phyloP scores from a whole-genome alignment of 2,113 vertebrate species.

The Podiceps cristatus region DNA sequence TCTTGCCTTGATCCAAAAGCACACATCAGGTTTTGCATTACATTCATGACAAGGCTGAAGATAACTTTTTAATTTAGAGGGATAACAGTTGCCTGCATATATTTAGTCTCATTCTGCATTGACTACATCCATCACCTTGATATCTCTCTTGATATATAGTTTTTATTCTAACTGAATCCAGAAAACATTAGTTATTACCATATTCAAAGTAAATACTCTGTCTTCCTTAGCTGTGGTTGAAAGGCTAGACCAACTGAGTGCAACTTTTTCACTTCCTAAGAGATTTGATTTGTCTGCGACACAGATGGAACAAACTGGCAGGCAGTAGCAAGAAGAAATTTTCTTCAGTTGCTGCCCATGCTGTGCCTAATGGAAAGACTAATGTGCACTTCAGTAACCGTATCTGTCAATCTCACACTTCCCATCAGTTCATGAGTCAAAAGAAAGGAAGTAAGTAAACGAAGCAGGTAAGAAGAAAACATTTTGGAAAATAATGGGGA shows the following conservation, averaged over 20 bases:
- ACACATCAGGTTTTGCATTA: background rate
- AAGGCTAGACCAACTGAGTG: background rate
- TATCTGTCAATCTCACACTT: background rate
- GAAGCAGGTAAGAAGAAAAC: background rate
- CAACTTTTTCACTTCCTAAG: background rate
- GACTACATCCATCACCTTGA: background rate
- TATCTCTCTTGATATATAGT: background rate
- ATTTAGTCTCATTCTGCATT: background rate
- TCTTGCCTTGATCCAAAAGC: background rate
- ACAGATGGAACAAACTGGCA: background rate
- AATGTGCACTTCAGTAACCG: background rate
- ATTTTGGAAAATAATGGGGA: background rate
- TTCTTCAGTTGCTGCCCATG: background rate
- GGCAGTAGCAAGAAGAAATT: background rate
- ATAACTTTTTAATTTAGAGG: background rate
- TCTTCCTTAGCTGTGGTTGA: background rate
- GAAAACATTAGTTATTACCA: background rate
- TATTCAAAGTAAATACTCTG: background rate
- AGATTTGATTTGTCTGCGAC: background rate
- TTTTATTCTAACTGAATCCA: background rate
- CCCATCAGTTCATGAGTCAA: background rate
- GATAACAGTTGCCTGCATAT: background rate
- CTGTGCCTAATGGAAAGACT: background rate
- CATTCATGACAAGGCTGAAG: background rate
- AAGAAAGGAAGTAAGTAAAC: background rate